Percentiles rank a stretch among this genome's conserved stretches.
Conservation (phyloP, 2,113 vertebrate species). For the Silurus meridionalis region DNA sequence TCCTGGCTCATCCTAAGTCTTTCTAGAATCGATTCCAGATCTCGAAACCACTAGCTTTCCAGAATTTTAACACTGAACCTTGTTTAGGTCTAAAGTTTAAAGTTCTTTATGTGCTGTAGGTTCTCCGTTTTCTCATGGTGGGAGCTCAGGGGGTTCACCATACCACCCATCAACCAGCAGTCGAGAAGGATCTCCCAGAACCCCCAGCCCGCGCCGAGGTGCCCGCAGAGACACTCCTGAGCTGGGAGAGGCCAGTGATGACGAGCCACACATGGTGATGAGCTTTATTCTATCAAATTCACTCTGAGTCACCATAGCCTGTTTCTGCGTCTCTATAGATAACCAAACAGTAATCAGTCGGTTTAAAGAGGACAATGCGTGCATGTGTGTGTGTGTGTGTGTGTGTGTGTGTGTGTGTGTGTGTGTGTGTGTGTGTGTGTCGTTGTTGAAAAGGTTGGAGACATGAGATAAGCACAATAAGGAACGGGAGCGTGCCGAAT, state of each 20-base stretch:
- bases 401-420: neutral
- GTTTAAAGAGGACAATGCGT: slow-evolving; percentile 6
- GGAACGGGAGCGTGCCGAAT: slow-evolving; percentile 29
- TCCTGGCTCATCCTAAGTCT: neutral
- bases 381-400: slow-evolving; percentile 2
- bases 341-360: slow-evolving; percentile 23
- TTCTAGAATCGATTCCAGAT: neutral
- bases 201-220: slow-evolving; percentile 66
- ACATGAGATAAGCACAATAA: slow-evolving; percentile 47
- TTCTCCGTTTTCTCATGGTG: slow-evolving; percentile 68
- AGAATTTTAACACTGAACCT: too few species aligned
- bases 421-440: slow-evolving; percentile 4
- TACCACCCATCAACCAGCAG: slow-evolving; percentile 71
- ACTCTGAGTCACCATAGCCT: neutral
- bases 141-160: slow-evolving; percentile 67
- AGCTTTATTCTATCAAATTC: neutral
- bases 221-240: slow-evolving; percentile 68
- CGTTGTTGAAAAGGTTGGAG: slow-evolving; percentile 22
- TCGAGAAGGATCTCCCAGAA: slow-evolving; percentile 70
- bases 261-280: slow-evolving; percentile 70
- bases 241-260: slow-evolving; percentile 66
- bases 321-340: slow-evolving; percentile 35
- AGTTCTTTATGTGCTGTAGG: slow-evolving; percentile 51
- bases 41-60: neutral
- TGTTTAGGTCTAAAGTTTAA: neutral